Percentiles rank a stretch among this genome's conserved stretches.
phyloP scores from a whole-genome alignment of 2,113 vertebrate genomes.

The Sinocyclocheilus maitianheensis region DNA sequence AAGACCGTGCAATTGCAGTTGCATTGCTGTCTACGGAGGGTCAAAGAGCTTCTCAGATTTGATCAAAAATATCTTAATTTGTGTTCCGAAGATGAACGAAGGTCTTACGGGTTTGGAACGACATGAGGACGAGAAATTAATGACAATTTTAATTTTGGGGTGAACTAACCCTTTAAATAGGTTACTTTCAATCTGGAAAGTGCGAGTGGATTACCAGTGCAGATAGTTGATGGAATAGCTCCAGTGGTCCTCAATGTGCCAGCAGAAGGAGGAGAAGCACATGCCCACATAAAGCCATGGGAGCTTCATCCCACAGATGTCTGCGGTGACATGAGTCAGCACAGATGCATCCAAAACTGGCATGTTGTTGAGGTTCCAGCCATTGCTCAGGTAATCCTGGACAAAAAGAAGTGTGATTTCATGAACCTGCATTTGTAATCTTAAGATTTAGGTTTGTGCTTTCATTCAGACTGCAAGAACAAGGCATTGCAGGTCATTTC shows the following conservation, averaged over 20 bases:
- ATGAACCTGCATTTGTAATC: neutral
- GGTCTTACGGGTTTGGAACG: no score
- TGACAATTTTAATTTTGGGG: no score
- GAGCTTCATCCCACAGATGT: slow-evolving; percentile 98
- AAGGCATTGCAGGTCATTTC: neutral
- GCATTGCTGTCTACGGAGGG: no score
- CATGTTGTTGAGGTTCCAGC: slow-evolving; percentile 99
- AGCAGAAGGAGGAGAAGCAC: slow-evolving; percentile 99
- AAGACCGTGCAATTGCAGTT: no score
- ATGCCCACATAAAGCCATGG: slow-evolving; percentile 98
- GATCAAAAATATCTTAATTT: no score
- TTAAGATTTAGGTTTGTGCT: neutral
- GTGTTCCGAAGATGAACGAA: no score
- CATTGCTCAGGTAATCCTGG: slow-evolving; percentile 91
- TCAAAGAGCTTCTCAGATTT: no score
- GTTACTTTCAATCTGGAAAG: neutral
- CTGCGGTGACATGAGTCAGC: slow-evolving; percentile 92
- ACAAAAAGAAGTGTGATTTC: slow-evolving; percentile 4
- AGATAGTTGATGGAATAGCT: slow-evolving; percentile 98
- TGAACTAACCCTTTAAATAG: neutral
- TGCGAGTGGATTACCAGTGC: slow-evolving; percentile 81
- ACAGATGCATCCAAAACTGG: slow-evolving; percentile 95
- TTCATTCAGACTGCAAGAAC: neutral
- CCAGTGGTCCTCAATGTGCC: slow-evolving; percentile 99
- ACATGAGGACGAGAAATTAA: no score